Evolutionary conservation across 2,888 invertebrate genomes (phyloP), one percentile per base, ranked within the genome.

Genomic region (Dryococelus australis): DNA sequence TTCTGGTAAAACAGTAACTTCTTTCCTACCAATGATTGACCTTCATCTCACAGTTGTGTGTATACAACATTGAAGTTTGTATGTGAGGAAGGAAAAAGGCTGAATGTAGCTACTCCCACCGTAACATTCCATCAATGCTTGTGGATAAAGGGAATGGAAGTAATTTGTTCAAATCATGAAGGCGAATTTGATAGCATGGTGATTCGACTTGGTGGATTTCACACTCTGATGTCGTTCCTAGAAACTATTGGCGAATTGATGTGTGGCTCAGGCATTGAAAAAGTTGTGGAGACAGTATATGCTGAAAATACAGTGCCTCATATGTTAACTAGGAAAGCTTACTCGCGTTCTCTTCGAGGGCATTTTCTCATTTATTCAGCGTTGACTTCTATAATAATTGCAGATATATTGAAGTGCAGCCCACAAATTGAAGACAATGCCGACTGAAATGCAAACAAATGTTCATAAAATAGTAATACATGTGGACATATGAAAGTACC

Each of bases 141-240:
- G 81, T 81, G 81, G 81, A 81, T 81, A 81, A 81, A 81, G 81
- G 81, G 13, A 81, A 35, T 81, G 81, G 81, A 81, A 81, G 81
- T 81, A 81, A 81, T 81, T 27, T 81, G 81, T 10, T 27, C 81
- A 12, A 81, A 81, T 35, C 6, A 81, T 81, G 13, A 81, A 81
- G 81, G 81, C 12, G 81, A 81, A 81, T 81, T 81, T 81, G 81
- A 81, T 81, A 81, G 26, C 81, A 35, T 81, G 27, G 81, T 81
- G 81, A 20, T 81, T 81, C 81, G 81, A 35, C 35, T 81, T 81
- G 81, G 81, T 35, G 81, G 81, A 81, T 81, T 81, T 81, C 35
- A 81, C 81, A 81, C 81, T 13, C 27, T 81, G 20, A 81, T 81
- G 81, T 81, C 35, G 4, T 81, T 81, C 20, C 81, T 81, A 35